phyloP scores from a whole-genome alignment of 2,797 vertebrate species.

The Ctenopoma multispine region DNA sequence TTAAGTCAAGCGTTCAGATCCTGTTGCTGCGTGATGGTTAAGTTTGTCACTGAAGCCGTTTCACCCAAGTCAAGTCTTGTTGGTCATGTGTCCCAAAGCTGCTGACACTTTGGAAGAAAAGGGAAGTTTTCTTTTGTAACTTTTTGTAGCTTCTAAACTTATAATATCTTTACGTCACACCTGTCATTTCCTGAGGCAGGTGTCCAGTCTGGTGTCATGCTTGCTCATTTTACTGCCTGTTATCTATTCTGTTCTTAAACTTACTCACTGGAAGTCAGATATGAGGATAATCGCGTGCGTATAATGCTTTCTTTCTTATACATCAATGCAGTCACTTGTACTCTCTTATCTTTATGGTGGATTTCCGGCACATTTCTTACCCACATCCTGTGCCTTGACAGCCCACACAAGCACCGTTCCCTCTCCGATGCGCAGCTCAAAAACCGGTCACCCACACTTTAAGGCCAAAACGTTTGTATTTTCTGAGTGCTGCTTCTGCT shows the following conservation, averaged over 20 bases:
- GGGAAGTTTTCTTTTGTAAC: not conserved
- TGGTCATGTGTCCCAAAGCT: too few relatives aligned
- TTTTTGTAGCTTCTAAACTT: conserved; percentile 21
- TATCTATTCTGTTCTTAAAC: conserved; percentile 6
- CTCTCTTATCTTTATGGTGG: conserved; percentile 66
- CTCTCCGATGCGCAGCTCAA: conserved; percentile 14
- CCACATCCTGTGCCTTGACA: conserved; percentile 76
- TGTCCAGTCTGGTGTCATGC: not conserved
- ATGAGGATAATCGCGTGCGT: not conserved
- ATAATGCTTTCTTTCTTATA: not conserved
- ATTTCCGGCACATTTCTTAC: conserved; percentile 69
- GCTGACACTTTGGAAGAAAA: too few relatives aligned
- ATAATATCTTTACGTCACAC: conserved; percentile 1
- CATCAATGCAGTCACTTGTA: conserved; percentile 25
- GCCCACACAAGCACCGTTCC: conserved; percentile 36
- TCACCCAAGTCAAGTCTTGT: not conserved
- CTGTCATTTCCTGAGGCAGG: not conserved
- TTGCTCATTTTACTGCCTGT: not conserved
- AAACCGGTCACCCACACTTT: conserved; percentile 29
- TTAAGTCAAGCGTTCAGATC: conserved; percentile 3
- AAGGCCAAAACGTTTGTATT: conserved; percentile 11
- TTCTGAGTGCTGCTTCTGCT: not conserved
- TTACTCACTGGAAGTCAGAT: not conserved
- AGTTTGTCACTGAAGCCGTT: not conserved
- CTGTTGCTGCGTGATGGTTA: not conserved